phyloP scores from a whole-genome alignment of 1,140 invertebrate genomes.

The Pteromalus puparum region DNA sequence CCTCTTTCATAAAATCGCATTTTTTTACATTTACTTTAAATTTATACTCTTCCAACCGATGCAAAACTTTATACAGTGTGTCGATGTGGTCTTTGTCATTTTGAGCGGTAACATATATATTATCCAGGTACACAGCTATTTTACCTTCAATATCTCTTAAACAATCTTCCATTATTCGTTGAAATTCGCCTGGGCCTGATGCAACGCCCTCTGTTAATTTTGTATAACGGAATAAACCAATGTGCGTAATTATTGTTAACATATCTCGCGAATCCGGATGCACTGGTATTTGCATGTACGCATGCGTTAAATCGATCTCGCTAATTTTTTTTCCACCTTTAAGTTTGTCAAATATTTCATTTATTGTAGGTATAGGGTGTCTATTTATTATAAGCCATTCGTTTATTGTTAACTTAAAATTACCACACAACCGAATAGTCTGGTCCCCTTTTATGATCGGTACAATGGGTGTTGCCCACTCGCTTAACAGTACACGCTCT shows the following conservation, averaged over 20 bases:
- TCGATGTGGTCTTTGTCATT: constrained; percentile 21
- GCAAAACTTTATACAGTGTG: neutral
- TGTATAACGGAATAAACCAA: constrained; percentile 60
- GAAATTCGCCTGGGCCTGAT: constrained; percentile 68
- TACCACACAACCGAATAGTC: constrained; percentile 17
- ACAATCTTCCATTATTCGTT: constrained; percentile 67
- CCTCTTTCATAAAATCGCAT: constrained; percentile 56
- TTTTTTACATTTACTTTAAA: constrained; percentile 37
- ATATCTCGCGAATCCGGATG: neutral
- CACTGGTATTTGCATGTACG: constrained; percentile 43
- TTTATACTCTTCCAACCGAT: neutral
- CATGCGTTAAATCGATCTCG: constrained; percentile 44
- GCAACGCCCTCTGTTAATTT: constrained; percentile 59
- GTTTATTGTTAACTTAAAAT: too few relatives aligned
- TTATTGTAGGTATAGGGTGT: constrained; percentile 36
- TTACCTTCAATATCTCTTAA: constrained; percentile 56
- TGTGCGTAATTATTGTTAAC: constrained; percentile 56
- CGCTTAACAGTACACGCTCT: constrained; percentile 45
- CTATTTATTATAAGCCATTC: neutral
- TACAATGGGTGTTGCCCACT: constrained; percentile 56
- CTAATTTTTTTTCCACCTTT: constrained; percentile 12
- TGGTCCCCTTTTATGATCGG: constrained; percentile 61
- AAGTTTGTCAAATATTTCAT: constrained; percentile 45
- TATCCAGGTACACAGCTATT: constrained; percentile 47
- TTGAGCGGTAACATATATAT: constrained; percentile 48